Evolutionary conservation across 2,888 invertebrate species (phyloP).

Genomic region (Cacoxenus indagator): DNA sequence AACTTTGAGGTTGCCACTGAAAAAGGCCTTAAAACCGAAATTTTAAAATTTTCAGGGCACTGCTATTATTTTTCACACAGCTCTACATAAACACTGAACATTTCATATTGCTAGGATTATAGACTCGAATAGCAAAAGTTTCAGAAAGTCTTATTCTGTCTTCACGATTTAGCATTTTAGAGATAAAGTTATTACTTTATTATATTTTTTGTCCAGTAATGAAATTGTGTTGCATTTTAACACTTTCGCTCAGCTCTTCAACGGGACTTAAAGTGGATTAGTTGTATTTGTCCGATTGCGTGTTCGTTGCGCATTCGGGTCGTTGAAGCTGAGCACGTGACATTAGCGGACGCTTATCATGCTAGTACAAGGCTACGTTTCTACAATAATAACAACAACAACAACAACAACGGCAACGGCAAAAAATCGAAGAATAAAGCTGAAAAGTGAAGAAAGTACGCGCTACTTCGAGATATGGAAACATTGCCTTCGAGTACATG

Average conservation of each 20-base stretch:
- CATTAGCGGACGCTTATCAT: conserved; percentile 34
- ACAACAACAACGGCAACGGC: not conserved
- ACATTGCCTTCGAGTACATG: not conserved
- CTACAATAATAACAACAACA: not conserved
- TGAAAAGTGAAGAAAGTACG: not conserved
- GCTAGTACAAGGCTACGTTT: not conserved
- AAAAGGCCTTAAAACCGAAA: too few relatives aligned
- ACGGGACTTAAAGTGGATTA: conserved; percentile 13
- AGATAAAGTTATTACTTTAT: too few relatives aligned
- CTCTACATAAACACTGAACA: too few relatives aligned
- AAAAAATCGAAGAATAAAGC: too few relatives aligned
- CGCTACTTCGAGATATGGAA: conserved; percentile 3
- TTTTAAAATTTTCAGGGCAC: too few relatives aligned
- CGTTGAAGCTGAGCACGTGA: conserved; percentile 46
- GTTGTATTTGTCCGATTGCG: conserved; percentile 32
- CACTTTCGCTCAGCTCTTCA: not conserved
- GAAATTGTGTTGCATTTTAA: not conserved
- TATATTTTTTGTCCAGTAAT: not conserved
- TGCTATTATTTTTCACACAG: too few relatives aligned
- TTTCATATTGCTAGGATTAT: too few relatives aligned
- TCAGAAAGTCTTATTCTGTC: too few relatives aligned
- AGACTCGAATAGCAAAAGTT: too few relatives aligned
- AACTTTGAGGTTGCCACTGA: too few relatives aligned
- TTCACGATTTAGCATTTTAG: too few relatives aligned
- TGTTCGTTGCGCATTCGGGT: conserved; percentile 30